Evolutionary conservation across 2,888 invertebrate genomes (phyloP), one percentile per base, ranked within the genome.

Genomic region (Aphidoletes aphidimyza): DNA sequence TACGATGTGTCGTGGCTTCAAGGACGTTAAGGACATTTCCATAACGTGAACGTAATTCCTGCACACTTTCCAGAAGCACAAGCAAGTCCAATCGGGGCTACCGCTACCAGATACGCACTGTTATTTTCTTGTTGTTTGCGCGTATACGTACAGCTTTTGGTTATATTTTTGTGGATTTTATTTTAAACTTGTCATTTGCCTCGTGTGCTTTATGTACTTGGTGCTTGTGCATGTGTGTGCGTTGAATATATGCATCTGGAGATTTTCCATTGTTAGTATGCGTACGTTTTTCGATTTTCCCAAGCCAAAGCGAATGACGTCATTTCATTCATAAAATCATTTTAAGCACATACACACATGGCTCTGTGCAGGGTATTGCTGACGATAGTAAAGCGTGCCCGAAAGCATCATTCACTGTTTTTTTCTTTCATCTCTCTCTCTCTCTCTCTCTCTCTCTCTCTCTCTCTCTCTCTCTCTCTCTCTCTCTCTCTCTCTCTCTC

Each of bases 241-340:
- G 54, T 6, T 54, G 47, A 26, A n/a, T n/a, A n/a, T n/a, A n/a
- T 54, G 54, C 5, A 17, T 54, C 5, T 54, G 22, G 54, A 22
- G 22, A 54, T 69, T 69, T 69, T 69, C 30, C 69, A 69, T 69
- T 30, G 6, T n/a, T 69, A 69, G 69, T 69, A 30, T 69, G 69
- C 69, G 69, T 69, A 69, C 22, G n/a, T n/a, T 19, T 5, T n/a
- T n/a, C n/a, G 8, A 83, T 37, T 0, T 81, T 22, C n/a, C 81
- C 1, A 37, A 81, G 37, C 34, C 6, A 54, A 34, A 22, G 0
- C 26, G 39, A 37, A 81, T 84, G 84, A 84, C 84, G 84, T 84
- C 84, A 84, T 26, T 84, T 84, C 84, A 84, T 84, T 84, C 84
- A 84, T 84, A 84, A 84, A 84, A 69, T 69, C 42, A 11, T 39